These are phyloP conservation scores for Ophion costatus DNA, from an alignment of 2,888 invertebrate genomes.

Conservation along the genomic window DNA sequence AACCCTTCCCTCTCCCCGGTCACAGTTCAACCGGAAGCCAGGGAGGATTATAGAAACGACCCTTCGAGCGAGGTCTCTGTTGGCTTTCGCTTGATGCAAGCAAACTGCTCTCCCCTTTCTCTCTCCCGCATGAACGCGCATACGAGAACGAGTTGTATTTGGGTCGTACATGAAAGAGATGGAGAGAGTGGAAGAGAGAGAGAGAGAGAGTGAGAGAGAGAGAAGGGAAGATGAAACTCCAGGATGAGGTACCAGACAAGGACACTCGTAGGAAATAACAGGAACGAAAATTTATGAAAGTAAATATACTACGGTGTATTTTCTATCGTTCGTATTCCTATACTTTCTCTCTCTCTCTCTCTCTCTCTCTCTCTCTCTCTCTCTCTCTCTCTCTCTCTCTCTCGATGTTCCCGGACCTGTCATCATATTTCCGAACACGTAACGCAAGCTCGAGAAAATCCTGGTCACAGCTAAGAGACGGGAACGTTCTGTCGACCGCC, in stretches of 20 bases:
- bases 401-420: constrained; percentile 29
- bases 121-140: constrained; percentile 37
- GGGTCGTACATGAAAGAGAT: constrained; percentile 40
- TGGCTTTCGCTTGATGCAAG: constrained; percentile 57
- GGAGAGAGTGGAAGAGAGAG: neutral
- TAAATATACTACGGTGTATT: constrained; percentile 49
- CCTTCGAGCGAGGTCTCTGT: constrained; percentile 43
- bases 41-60: constrained; percentile 59
- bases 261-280: constrained; percentile 48
- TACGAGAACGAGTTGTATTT: constrained; percentile 53
- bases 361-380: constrained; percentile 13
- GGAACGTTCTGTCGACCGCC: constrained; percentile 12
- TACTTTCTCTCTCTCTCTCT: constrained; percentile 19
- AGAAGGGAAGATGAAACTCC: neutral
- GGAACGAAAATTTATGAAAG: constrained; percentile 53
- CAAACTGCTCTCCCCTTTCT: constrained; percentile 12
- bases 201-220: constrained; percentile 33
- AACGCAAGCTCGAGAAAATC: constrained; percentile 65
- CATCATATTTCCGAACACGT: constrained; percentile 70
- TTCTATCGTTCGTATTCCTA: constrained; percentile 15
- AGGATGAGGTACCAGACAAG: constrained; percentile 49
- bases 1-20: constrained; percentile 4
- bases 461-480: constrained; percentile 39
- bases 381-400: constrained; percentile 19
- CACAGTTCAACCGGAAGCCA: constrained; percentile 52